phyloP scores from a whole-genome alignment of 2,888 invertebrate species.

The Hydroisotoma schaefferi region DNA sequence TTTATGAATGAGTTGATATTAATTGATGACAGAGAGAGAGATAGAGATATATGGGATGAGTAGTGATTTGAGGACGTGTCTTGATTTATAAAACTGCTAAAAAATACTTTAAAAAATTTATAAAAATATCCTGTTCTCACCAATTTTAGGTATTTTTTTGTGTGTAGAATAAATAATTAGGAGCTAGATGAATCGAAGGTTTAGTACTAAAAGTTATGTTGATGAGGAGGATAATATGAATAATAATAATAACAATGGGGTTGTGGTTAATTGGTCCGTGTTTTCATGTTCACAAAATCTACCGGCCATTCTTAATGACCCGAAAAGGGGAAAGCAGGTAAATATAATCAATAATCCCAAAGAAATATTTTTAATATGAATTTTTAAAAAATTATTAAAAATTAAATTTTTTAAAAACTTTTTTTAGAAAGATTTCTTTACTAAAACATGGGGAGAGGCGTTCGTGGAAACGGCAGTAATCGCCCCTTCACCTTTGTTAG shows the following conservation, averaged over 20 bases:
- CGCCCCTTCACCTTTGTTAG: conserved; percentile 68
- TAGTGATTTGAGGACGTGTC: too few species aligned
- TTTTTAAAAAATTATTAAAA: background rate
- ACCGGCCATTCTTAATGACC: conserved; percentile 93
- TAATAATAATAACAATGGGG: conserved; percentile 15
- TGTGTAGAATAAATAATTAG: too few species aligned
- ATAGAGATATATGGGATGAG: too few species aligned
- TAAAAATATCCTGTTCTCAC: too few species aligned
- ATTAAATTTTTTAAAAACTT: background rate
- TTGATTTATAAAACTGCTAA: too few species aligned
- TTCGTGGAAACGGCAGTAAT: conserved; percentile 79
- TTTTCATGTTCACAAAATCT: conserved; percentile 91
- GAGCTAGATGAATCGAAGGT: too few species aligned
- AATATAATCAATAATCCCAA: background rate
- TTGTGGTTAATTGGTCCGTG: conserved; percentile 66
- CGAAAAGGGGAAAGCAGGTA: conserved; percentile 80
- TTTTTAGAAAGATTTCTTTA: conserved; percentile 72
- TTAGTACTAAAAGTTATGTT: too few species aligned
- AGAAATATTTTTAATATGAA: background rate
- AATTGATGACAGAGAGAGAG: too few species aligned
- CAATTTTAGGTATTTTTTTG: too few species aligned
- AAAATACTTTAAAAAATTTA: too few species aligned
- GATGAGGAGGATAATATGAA: too few species aligned
- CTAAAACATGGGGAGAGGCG: conserved; percentile 94
- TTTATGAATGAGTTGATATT: too few species aligned